Base-by-base conservation (phyloP, 1,140 invertebrate species). In the Drosophila quadrilineata region DNA sequence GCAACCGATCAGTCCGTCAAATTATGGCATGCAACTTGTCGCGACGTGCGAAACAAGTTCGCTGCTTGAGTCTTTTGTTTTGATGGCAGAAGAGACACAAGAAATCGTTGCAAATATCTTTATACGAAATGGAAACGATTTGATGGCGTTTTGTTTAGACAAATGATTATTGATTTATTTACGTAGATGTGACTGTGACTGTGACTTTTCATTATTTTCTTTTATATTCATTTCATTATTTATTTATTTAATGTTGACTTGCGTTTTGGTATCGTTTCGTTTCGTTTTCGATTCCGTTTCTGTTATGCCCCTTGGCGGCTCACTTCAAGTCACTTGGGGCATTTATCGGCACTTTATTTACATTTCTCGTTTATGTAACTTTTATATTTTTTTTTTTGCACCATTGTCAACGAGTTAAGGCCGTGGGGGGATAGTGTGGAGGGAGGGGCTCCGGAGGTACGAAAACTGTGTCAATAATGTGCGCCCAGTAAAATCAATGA, bases 391-490 rank as follows among this genome's bases (percentile, higher is more conserved):
- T n/a, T n/a, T 57, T 54, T 40, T 54, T 14, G 38, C 38, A 53
- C 3, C 14, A 2, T 14, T 35, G 12, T 12, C 10, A 6, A 14
- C n/a, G 6, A 17, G 31, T n/a, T n/a, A n/a, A n/a, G n/a, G n/a
- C n/a, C n/a, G n/a, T 3, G 9, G 41, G 54, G 24, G 28, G 14
- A 19, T 8, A 10, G 22, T 9, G 14, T 24, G 12, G 8, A 14
- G 8, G 14, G 10, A 8, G 38, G 17, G 16, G 24, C 6, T 6
- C 22, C 21, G n/a, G 8, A 19, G 17, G 26, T 59, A 49, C 72
- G 58, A 84, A 79, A 84, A 77, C 79, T 68, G 73, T 84, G 77
- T 84, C 73, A 84, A 82, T 82, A 82, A 77, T 63, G 48, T 53
- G n/a, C n/a, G n/a, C n/a, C n/a, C 58, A 63, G 49, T 49, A 26